Evolutionary conservation across 2,888 invertebrate genomes (phyloP), one percentile per base, ranked within the genome.

Genomic region (Drosophila atroscutellata): DNA sequence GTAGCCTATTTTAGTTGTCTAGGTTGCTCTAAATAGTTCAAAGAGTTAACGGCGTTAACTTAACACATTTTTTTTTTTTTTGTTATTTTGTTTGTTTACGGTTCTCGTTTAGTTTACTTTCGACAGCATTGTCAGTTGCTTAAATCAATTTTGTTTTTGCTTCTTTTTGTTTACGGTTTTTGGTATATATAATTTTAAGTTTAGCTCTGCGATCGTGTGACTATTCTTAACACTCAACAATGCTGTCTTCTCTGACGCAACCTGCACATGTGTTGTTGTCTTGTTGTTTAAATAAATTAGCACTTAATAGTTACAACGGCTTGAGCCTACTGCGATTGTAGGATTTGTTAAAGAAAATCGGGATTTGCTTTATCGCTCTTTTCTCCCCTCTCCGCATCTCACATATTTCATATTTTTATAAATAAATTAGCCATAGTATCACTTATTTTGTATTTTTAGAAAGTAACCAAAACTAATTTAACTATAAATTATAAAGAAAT

Each of bases 401-500:
- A 28, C 51, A 68, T 79, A 74, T 39, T 74, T 36, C 36, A 24
- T 54, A 24, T 52, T 54, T 73, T 77, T 88, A 89, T 83, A 86
- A 89, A 87, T 90, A 89, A 91, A 91, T 91, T 91, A 91, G 91
- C 91, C 90, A 75, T 91, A 91, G 91, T 91, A 91, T 91, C 91
- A 91, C 91, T 91, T 91, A 91, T 86, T 81, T 90, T 79, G 85
- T 88, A 90, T 85, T 83, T 88, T 79, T 72, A 88, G 75, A 86
- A 90, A 80, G 81, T 86, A 89, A 89, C 75, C 81, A 71, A 82
- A 90, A 84, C 84, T 90, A 89, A 87, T 90, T 87, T 69, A 81
- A 83, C 86, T 89, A 89, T 72, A 83, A 82, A 75, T 79, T 73
- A 85, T 75, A 72, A 72, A 58, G 75, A 81, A 83, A 75, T 80